A percentile compares a stretch with the other conserved stretches of the same genome.
Conservation (phyloP, 2,888 invertebrate species). For the Neria commutata region DNA sequence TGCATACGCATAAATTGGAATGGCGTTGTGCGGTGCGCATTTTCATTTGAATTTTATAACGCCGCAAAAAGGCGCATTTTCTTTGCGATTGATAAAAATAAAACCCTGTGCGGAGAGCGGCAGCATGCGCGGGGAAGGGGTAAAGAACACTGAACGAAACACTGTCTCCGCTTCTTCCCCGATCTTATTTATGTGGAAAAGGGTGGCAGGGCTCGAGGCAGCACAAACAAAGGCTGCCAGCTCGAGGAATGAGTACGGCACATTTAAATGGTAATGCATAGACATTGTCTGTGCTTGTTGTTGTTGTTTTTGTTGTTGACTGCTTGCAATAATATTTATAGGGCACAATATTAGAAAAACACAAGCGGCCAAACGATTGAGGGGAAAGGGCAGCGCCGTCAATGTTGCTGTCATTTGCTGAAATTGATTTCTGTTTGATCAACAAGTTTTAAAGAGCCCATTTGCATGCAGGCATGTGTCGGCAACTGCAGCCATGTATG, state of each 20-base stretch:
- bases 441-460: conserved; percentile 44
- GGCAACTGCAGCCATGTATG: no score
- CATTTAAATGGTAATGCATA: conserved; percentile 6
- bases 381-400: no score
- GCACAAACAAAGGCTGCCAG: background rate
- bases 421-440: conserved; percentile 45
- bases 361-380: no score
- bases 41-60: conserved; percentile 55
- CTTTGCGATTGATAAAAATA: conserved; percentile 21
- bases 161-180: no score
- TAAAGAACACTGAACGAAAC: no score
- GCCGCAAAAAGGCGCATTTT: no score
- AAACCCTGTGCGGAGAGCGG: no score
- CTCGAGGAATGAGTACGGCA: background rate
- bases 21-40: no score
- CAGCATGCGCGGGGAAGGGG: no score
- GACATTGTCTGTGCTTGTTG: background rate
- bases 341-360: no score
- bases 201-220: background rate
- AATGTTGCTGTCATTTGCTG: no score
- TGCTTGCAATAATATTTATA: no score
- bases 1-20: conserved; percentile 46
- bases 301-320: background rate
- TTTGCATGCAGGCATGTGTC: conserved; percentile 41
- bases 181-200: background rate